Percentiles rank a stretch among this genome's conserved stretches.
phyloP scores from a whole-genome alignment of 1,140 invertebrate genomes.

The Drosophila lacteicornis region DNA sequence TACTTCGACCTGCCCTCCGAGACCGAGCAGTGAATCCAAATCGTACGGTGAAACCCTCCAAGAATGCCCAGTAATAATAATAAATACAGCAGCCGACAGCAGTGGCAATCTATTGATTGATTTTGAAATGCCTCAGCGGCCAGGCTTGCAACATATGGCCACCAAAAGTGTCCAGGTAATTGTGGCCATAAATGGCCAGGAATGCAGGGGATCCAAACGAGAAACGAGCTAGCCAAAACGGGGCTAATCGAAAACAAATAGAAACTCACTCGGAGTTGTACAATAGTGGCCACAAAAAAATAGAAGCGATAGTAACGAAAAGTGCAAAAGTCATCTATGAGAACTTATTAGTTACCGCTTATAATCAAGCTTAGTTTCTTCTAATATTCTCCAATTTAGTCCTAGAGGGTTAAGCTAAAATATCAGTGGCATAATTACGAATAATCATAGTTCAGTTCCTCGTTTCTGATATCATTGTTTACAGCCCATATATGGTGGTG shows the following conservation, averaged over 20 bases:
- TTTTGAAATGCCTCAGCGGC: constrained; percentile 2
- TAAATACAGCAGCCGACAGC: background rate
- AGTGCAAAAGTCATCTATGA: too few species aligned
- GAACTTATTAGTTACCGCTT: background rate
- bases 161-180: constrained; percentile 8
- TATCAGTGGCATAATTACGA: background rate
- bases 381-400: background rate
- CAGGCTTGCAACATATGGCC: constrained; percentile 3
- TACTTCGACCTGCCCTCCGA: constrained; percentile 29
- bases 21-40: constrained; percentile 4
- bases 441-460: background rate
- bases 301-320: too few species aligned
- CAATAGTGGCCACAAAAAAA: constrained; percentile 1
- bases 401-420: too few species aligned
- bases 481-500: constrained; percentile 4
- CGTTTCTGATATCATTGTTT: background rate
- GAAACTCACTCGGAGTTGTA: constrained; percentile 8
- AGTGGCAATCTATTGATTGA: constrained; percentile 5
- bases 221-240: constrained; percentile 30
- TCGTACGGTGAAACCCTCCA: background rate
- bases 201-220: constrained; percentile 27
- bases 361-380: background rate
- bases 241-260: constrained; percentile 15
- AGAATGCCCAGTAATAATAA: too few species aligned
- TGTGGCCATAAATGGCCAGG: constrained; percentile 38